Percentiles rank a stretch among this genome's conserved stretches.
These are phyloP conservation scores for Euplagia quadripunctaria DNA, from an alignment of 2,888 invertebrate genomes.

Conservation along the genomic window DNA sequence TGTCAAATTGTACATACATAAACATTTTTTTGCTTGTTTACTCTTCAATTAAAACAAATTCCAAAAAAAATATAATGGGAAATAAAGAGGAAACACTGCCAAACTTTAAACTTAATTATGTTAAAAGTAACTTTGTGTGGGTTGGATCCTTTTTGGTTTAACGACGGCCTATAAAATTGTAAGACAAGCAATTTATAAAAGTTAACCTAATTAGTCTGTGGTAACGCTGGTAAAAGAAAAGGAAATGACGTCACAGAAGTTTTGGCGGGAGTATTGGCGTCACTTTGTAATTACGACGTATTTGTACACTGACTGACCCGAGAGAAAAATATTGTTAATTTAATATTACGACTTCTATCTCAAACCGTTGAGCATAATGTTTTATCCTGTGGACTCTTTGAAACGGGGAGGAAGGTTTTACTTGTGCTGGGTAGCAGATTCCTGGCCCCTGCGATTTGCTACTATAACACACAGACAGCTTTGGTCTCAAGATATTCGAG, in stretches of 20 bases:
- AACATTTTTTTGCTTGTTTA: no score
- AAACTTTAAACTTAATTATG: no score
- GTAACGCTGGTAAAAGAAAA: not conserved
- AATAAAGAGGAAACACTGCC: no score
- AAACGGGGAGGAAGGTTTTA: constrained; percentile 80
- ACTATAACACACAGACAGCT: constrained; percentile 74
- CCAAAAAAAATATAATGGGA: no score
- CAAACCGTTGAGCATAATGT: constrained; percentile 64
- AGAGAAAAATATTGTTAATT: not conserved
- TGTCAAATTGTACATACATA: no score
- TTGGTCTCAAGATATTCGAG: constrained; percentile 77
- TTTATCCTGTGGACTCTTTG: constrained; percentile 77
- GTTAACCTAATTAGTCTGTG: not conserved
- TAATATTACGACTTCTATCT: not conserved
- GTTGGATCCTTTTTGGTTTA: no score
- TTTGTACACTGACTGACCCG: not conserved
- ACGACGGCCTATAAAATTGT: no score
- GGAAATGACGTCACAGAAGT: not conserved
- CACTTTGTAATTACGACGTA: constrained; percentile 5
- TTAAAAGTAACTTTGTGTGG: no score
- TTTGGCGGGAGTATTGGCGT: constrained; percentile 52
- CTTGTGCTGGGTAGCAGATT: constrained; percentile 82
- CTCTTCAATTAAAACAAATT: no score
- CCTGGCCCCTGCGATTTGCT: constrained; percentile 79
- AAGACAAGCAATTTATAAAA: not conserved